phyloP scores from a whole-genome alignment of 2,797 vertebrate genomes.

The Hapalemur alaotrensis region DNA sequence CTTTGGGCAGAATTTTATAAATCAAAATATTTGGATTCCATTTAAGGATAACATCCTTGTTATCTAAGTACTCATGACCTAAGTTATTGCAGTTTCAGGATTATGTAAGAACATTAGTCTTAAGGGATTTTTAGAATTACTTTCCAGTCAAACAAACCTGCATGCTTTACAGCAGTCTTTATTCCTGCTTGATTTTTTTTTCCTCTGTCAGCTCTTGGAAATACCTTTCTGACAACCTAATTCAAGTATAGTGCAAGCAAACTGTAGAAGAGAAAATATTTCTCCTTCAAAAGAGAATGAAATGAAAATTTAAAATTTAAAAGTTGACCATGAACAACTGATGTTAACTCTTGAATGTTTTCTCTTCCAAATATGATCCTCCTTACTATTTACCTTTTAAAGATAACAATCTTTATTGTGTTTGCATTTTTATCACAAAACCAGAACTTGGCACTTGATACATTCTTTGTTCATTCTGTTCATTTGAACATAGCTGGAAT shows the following conservation, averaged over 20 bases:
- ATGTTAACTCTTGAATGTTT: neutral
- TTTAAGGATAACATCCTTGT: neutral
- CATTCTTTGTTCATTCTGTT: neutral
- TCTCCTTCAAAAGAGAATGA: slow-evolving; percentile 18
- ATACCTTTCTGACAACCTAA: neutral
- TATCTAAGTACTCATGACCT: neutral
- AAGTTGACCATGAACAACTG: neutral
- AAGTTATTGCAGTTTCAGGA: neutral
- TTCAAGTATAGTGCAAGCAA: neutral
- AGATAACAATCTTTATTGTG: neutral
- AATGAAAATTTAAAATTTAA: slow-evolving; percentile 25
- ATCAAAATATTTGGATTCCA: neutral
- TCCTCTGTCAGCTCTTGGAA: neutral
- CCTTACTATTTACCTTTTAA: neutral
- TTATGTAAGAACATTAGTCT: neutral
- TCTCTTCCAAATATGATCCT: neutral
- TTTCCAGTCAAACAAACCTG: neutral
- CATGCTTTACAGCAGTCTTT: neutral
- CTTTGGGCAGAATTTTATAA: neutral
- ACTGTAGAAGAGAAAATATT: neutral
- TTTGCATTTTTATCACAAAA: slow-evolving; percentile 1
- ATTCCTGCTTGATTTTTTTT: neutral
- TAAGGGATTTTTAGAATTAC: slow-evolving; percentile 16
- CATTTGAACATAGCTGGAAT: neutral
- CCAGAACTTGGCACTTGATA: neutral